A percentile compares a stretch with the other conserved stretches of the same genome.
Conservation (phyloP, 2,797 vertebrate genomes). For the Serranus cabrilla region DNA sequence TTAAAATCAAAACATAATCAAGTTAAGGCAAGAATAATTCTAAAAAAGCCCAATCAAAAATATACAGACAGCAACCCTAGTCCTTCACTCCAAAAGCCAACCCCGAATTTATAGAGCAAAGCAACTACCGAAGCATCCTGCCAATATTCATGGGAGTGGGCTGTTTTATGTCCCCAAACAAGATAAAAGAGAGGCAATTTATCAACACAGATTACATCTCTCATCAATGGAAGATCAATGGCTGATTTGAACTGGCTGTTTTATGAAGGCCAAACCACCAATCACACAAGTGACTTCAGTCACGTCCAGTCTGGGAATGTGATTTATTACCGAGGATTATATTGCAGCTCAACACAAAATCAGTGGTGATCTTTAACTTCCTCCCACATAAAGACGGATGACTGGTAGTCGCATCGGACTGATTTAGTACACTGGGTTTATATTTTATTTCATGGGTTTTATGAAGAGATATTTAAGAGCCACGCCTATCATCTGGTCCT, state of each 20-base stretch:
- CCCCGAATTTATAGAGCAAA: conserved; percentile 46
- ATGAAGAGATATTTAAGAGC: conserved; percentile 61
- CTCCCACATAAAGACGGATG: conserved; percentile 64
- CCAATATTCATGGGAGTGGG: conserved; percentile 41
- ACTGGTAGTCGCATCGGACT: conserved; percentile 54
- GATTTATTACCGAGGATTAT: conserved; percentile 63
- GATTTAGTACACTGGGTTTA: conserved; percentile 66
- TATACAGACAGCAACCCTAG: neutral
- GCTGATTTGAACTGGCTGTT: conserved; percentile 53
- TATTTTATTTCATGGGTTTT: conserved; percentile 68
- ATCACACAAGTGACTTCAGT: conserved; percentile 51
- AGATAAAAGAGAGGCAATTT: conserved; percentile 60
- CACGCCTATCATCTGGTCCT: conserved; percentile 70
- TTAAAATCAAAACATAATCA: conserved; percentile 2
- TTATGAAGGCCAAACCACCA: conserved; percentile 63
- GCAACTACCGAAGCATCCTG: conserved; percentile 35
- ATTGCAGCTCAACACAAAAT: conserved; percentile 66
- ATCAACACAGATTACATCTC: conserved; percentile 66
- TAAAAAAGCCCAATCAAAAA: conserved; percentile 36
- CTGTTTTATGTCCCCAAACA: conserved; percentile 49
- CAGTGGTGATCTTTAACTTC: conserved; percentile 69
- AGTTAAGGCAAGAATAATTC: conserved; percentile 19
- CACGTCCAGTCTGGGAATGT: conserved; percentile 44
- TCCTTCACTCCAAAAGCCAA: conserved; percentile 30
- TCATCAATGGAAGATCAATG: conserved; percentile 62